phyloP scores from a whole-genome alignment of 1,140 invertebrate genomes.

The Euwallacea similis region DNA sequence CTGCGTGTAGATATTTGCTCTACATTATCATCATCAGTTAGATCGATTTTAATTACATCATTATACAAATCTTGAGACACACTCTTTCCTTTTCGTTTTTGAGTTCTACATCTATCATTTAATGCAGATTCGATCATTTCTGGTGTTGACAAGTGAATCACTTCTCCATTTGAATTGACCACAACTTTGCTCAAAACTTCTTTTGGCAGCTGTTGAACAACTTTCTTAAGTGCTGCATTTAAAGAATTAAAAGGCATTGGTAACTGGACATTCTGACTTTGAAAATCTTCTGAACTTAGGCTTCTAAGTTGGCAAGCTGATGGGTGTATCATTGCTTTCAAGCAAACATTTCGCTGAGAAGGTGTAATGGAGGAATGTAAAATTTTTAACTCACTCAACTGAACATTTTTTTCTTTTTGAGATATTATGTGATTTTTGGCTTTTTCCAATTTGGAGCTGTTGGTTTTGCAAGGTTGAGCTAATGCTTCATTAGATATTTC shows the following conservation, averaged over 20 bases:
- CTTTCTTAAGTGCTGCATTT: conserved; percentile 32
- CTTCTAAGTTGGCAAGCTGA: too few relatives aligned
- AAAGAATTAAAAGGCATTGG: conserved; percentile 7
- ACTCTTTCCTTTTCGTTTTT: background rate
- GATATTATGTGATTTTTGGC: too few relatives aligned
- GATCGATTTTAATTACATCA: conserved; percentile 46
- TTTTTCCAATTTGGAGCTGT: too few relatives aligned
- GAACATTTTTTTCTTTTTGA: too few relatives aligned
- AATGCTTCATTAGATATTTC: background rate
- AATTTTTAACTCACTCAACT: background rate
- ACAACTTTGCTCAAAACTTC: conserved; percentile 47
- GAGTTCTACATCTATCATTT: conserved; percentile 3
- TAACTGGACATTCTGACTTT: background rate
- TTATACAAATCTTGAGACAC: conserved; percentile 12
- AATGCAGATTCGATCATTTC: conserved; percentile 29
- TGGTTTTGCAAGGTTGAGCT: too few relatives aligned
- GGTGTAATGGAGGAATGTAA: too few relatives aligned
- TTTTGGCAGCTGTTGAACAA: conserved; percentile 41
- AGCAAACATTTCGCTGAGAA: too few relatives aligned
- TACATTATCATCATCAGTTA: conserved; percentile 35
- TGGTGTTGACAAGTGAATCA: conserved; percentile 47
- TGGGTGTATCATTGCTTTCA: background rate
- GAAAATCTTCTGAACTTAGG: too few relatives aligned
- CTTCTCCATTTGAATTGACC: conserved; percentile 49
- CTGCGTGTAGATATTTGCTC: background rate